Percentiles rank a stretch among this genome's conserved stretches.
Conservation (phyloP, 2,888 invertebrate genomes). For the Gymnoscelis rufifasciata region DNA sequence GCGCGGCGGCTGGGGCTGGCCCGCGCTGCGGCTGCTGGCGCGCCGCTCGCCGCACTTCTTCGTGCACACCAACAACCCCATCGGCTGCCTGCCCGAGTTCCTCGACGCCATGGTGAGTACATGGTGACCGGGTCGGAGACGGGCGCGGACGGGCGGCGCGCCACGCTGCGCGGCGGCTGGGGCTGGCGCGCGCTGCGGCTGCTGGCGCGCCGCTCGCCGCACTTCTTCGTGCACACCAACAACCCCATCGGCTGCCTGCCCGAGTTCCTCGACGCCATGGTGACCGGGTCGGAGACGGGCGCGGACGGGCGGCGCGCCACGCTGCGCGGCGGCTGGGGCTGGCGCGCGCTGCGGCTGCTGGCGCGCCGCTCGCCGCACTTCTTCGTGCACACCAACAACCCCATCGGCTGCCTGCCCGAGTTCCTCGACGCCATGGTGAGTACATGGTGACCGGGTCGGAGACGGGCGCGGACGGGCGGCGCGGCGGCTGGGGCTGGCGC, state of each 20-base stretch:
- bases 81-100: conserved; percentile 91
- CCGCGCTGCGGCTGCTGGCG: conserved; percentile 92
- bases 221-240: conserved; percentile 93
- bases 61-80: conserved; percentile 91
- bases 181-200: conserved; percentile 96
- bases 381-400: conserved; percentile 91
- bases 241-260: conserved; percentile 91
- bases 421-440: conserved; percentile 87
- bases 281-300: conserved; percentile 69
- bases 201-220: conserved; percentile 91
- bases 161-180: conserved; percentile 87
- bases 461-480: conserved; percentile 77
- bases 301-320: conserved; percentile 76
- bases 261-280: conserved; percentile 91
- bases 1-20: conserved; percentile 95
- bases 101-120: conserved; percentile 92
- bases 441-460: conserved; percentile 72
- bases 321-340: conserved; percentile 92
- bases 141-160: conserved; percentile 76
- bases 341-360: conserved; percentile 93
- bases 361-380: conserved; percentile 94
- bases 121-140: conserved; percentile 67
- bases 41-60: conserved; percentile 94
- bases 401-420: conserved; percentile 90
- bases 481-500: conserved; percentile 92